Conservation (phyloP, 1,140 invertebrate genomes). For the Drosophila repleta region DNA sequence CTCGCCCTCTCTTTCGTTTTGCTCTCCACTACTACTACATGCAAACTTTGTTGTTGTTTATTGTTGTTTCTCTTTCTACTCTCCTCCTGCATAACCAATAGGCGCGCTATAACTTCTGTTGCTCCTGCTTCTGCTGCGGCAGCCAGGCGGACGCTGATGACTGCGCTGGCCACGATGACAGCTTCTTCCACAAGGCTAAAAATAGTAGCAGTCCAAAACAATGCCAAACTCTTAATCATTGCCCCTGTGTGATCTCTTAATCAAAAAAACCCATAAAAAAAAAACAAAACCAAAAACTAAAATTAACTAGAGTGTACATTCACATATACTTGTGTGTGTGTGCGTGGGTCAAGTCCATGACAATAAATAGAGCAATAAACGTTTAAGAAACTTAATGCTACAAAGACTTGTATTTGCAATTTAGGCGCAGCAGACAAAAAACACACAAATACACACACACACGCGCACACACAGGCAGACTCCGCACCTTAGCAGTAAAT, state of each 20-base stretch:
- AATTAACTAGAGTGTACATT: constrained; percentile 10
- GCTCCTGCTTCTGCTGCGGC: constrained; percentile 27
- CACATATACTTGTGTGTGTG: constrained; percentile 19
- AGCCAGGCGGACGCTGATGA: constrained; percentile 38
- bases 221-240: constrained; percentile 50
- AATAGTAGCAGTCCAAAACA: constrained; percentile 27
- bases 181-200: constrained; percentile 39
- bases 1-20: constrained; percentile 26
- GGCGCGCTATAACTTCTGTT: constrained; percentile 69
- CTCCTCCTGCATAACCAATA: constrained; percentile 61
- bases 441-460: background rate
- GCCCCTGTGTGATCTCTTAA: constrained; percentile 57
- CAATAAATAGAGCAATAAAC: constrained; percentile 57
- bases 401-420: constrained; percentile 23
- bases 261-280: constrained; percentile 6
- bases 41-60: constrained; percentile 69
- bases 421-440: constrained; percentile 12
- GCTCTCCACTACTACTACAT: constrained; percentile 65
- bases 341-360: constrained; percentile 27
- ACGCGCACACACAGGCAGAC: constrained; percentile 4
- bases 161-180: constrained; percentile 33
- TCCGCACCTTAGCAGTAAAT: background rate
- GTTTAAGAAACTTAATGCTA: constrained; percentile 31
- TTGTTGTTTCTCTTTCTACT: constrained; percentile 62
- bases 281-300: background rate